Base-by-base conservation (phyloP, 2,113 vertebrate species). In the Lota lota region DNA sequence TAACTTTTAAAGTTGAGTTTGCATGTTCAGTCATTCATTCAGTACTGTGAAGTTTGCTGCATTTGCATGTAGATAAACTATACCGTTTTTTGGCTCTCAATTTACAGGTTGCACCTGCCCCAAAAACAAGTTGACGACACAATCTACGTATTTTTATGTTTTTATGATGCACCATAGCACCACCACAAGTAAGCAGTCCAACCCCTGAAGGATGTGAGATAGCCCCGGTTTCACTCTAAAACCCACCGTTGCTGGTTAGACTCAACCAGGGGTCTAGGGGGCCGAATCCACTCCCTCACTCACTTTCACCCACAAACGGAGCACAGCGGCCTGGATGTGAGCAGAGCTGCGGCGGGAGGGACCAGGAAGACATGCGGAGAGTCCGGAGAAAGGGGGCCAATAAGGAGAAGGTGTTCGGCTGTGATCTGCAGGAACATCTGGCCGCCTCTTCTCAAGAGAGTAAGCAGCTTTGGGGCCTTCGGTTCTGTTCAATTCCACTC, bases 361-460 rank as follows among this genome's bases (percentile, higher is more conserved):
- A 19, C 22, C 16, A 28, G 8, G 6, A 4, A 18, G 58, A 63
- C 19, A 96, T 97, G 93, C 92, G 93, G 88, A 92, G 95, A 84
- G 93, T 80, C 54, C 93, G 94, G 83, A 94, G 90, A 87, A 96
- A 94, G 79, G 93, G 83, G 20, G 85, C 71, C 3, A 80, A 85
- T 63, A 94, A 93, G 79, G 95, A 98, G 19, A 92, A 94, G 22
- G 94, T 98, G 66, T 98, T 98, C 69, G 96, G 96, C 69, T 98
- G 96, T 63, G 95, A 98, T 78, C 85, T 98, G 63, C 57, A 88
- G 70, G 93, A 96, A 63, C 94, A 97, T 36, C 91, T 98, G 16
- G 84, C 79, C 15, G 68, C 87, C 61, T 92, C 94, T 0, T 87
- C 84, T 62, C 93, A 94, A 58, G 95, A 97, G 4, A 90, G 96